Evolutionary conservation across 1,140 invertebrate species (phyloP), one percentile per base, ranked within the genome.

Genomic region (Arctopsyche grandis): DNA sequence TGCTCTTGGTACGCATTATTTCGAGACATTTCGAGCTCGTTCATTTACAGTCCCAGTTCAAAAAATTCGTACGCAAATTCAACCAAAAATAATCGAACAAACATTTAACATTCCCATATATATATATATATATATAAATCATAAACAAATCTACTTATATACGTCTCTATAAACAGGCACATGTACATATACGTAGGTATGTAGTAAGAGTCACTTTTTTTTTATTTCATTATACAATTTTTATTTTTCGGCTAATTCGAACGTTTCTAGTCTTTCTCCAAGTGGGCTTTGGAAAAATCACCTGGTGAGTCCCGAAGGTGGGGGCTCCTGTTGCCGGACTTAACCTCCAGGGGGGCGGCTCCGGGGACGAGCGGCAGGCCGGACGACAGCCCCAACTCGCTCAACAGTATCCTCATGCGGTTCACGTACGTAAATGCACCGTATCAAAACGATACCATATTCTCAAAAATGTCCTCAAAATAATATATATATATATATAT

Each of bases 361-460:
- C 85, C 83, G 84, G 87, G 85, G 85, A 87, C 86, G 87, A 88
- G 85, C 85, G 87, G 86, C 85, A 88, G 84, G 84, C 86, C 86
- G 84, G 86, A 86, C 82, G 87, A 88, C 80, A 89, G 87, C 85
- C 88, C 88, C 85, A 89, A 84, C 82, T 89, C 88, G 85, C 88
- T 88, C 81, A 89, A 85, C 85, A 89, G 87, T 86, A 89, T 89
- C 88, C 88, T 89, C 88, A 89, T 89, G 87, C 88, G 88, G 87
- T 84, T 83, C 9, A 21, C 9, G 63, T 26, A n/a, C n/a, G n/a
- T 3, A 21, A 60, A 60, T 16, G 21, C 56, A 52, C 56, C 16
- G 80, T 85, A 86, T 87, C 86, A 87, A 85, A 87, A 85, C 84
- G 85, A 38, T 5, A 5, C 7, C n/a, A n/a, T n/a, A n/a, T n/a